These are phyloP conservation scores for Rhagonycha lutea DNA, from an alignment of 2,888 invertebrate genomes.

Conservation along the genomic window DNA sequence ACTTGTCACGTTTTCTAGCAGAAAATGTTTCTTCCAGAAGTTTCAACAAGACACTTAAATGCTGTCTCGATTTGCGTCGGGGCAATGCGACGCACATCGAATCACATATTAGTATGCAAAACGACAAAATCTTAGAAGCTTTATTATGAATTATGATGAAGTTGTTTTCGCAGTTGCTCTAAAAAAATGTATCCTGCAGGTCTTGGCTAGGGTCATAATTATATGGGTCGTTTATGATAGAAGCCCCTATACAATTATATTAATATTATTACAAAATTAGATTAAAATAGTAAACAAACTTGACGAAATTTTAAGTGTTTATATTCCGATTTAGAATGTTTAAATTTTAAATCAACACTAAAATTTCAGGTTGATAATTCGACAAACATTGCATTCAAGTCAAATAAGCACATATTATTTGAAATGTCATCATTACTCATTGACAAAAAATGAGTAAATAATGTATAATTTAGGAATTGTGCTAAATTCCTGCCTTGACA, in stretches of 20 bases:
- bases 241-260: background rate
- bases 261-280: background rate
- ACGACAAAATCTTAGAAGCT: no score
- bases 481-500: background rate
- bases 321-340: background rate
- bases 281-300: background rate
- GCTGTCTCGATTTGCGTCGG: no score
- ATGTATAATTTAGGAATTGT: background rate
- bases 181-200: no score
- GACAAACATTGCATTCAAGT: background rate
- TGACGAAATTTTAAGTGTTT: background rate
- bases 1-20: background rate
- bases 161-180: no score
- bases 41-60: no score
- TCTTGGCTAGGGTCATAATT: background rate
- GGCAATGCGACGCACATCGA: no score
- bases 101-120: no score
- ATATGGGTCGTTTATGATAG: background rate
- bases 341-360: background rate
- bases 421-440: background rate
- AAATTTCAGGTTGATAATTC: background rate
- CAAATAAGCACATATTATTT: background rate
- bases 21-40: background rate
- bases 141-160: no score
- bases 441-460: background rate